phyloP scores from a whole-genome alignment of 2,888 invertebrate genomes.

The Antitype chi region DNA sequence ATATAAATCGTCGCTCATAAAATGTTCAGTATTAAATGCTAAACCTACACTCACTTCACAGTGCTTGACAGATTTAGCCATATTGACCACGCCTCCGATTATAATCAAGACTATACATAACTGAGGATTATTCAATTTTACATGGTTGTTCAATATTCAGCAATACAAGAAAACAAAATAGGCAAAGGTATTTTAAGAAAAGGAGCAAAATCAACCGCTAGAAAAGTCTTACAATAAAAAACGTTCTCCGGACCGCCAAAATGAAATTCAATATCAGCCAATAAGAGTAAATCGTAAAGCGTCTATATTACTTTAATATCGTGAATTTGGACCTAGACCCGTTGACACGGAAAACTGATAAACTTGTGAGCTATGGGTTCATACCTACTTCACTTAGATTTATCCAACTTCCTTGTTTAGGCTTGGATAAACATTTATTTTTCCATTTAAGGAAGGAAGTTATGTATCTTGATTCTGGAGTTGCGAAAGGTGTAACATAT shows the following conservation, averaged over 20 bases:
- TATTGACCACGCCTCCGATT: background rate
- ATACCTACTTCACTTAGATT: conserved; percentile 44
- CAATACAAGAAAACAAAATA: conserved; percentile 1
- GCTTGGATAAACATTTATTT: conserved; percentile 51
- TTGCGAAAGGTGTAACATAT: background rate
- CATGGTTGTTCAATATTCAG: background rate
- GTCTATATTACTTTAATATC: conserved; percentile 58
- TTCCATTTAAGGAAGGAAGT: conserved; percentile 20
- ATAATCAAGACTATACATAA: background rate
- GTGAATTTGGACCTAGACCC: conserved; percentile 54
- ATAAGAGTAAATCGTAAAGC: conserved; percentile 58
- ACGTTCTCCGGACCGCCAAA: conserved; percentile 20
- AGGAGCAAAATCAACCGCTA: background rate
- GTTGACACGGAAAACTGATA: conserved; percentile 64
- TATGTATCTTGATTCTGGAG: conserved; percentile 8
- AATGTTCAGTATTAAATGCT: background rate
- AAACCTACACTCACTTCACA: conserved; percentile 1
- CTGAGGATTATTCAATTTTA: background rate
- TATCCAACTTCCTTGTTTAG: conserved; percentile 30
- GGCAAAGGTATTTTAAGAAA: conserved; percentile 12
- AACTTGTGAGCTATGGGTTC: conserved; percentile 46
- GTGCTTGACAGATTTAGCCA: background rate
- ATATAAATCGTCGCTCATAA: conserved; percentile 12
- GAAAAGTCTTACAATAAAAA: conserved; percentile 13
- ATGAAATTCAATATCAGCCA: conserved; percentile 50